Conservation (phyloP, 35 echinoderm and acorn worm species). For the Hemicentrotus pulcherrimus region DNA sequence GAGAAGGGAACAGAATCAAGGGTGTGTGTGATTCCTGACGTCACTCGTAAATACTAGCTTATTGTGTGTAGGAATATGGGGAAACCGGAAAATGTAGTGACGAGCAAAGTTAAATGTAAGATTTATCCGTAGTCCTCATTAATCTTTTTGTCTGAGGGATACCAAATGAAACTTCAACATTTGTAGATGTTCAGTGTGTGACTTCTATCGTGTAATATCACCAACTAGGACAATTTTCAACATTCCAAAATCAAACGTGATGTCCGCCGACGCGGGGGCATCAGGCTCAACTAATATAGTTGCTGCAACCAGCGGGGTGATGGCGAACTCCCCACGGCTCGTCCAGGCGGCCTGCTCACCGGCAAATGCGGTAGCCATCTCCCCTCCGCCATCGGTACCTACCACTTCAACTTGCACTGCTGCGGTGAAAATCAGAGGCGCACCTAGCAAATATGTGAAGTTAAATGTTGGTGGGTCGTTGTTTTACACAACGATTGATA, state of each 20-base stretch:
- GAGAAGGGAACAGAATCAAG: constrained; percentile 26
- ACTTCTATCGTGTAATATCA: neutral
- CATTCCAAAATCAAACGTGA: constrained; percentile 14
- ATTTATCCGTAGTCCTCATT: neutral
- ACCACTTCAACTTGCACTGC: constrained; percentile 61
- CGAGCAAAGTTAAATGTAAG: neutral
- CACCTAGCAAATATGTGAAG: constrained; percentile 98
- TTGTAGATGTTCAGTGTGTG: constrained; percentile 1
- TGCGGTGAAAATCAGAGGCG: constrained; percentile 83
- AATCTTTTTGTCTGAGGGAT: neutral
- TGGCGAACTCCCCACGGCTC: constrained; percentile 33
- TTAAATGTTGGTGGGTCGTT: constrained; percentile 94
- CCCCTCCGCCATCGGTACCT: constrained; percentile 7
- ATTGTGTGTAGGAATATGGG: neutral
- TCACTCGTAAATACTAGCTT: constrained; percentile 7
- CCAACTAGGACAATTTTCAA: constrained; percentile 23
- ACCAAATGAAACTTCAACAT: neutral
- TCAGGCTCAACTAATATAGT: constrained; percentile 30
- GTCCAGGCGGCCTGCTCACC: constrained; percentile 25
- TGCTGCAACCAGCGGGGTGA: neutral
- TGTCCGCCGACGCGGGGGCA: constrained; percentile 78
- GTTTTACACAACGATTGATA: constrained; percentile 96
- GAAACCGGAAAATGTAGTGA: constrained; percentile 34
- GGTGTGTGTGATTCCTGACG: constrained; percentile 40
- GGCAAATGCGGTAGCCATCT: constrained; percentile 34